phyloP scores from a whole-genome alignment of 2,888 invertebrate species.

The Tetramorium bicarinatum region DNA sequence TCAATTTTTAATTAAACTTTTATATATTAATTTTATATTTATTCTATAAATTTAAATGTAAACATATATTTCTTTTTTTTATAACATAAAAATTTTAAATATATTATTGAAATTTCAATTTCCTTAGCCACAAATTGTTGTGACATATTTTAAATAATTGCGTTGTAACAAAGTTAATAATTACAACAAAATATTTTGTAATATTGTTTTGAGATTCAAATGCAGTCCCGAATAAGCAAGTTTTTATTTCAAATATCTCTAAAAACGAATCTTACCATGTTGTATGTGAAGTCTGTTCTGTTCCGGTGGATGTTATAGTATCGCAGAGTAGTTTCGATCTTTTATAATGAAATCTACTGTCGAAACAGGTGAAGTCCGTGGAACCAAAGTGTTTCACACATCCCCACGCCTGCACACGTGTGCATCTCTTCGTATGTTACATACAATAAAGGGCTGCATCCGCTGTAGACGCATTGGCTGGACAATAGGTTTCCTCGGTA shows the following conservation, averaged over 20 bases:
- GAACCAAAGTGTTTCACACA: conserved; percentile 65
- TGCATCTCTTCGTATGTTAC: conserved; percentile 65
- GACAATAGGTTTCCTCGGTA: conserved; percentile 85
- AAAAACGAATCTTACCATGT: conserved; percentile 8
- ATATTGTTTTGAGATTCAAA: neutral
- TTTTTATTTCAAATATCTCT: conserved; percentile 14
- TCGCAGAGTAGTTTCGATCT: conserved; percentile 40
- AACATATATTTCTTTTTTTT: neutral
- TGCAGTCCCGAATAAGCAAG: neutral
- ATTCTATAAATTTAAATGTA: neutral
- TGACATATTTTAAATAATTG: neutral
- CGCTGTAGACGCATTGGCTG: conserved; percentile 80
- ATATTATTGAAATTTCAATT: neutral
- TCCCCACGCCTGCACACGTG: conserved; percentile 61
- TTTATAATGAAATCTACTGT: conserved; percentile 53
- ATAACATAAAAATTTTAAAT: neutral
- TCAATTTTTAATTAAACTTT: neutral
- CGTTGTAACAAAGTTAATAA: neutral
- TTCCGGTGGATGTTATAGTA: conserved; percentile 27
- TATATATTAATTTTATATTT: too few species aligned
- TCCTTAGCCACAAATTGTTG: neutral
- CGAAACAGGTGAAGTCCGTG: conserved; percentile 69
- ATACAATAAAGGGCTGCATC: conserved; percentile 80
- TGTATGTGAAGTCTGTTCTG: neutral
- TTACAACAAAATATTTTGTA: neutral